Base-by-base conservation (phyloP, 2,113 vertebrate genomes). In the Pao palembangensis region DNA sequence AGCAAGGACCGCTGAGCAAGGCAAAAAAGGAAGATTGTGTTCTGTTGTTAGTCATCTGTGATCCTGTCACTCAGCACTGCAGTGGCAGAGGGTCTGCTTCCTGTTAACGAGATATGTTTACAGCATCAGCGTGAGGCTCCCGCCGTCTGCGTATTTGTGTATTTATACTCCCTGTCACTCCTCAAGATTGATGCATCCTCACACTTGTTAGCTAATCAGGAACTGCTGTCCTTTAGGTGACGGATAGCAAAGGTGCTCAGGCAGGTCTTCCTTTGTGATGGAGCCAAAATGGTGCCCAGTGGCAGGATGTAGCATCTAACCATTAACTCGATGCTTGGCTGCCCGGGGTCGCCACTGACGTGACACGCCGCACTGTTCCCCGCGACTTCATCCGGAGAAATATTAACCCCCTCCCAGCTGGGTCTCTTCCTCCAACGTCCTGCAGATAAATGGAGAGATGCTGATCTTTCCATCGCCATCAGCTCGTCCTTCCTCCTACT, bases 51-150 rank as follows among this genome's bases (percentile, higher is more conserved):
- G 78, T 86, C 82, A 82, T 80, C 76, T 46, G 67, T 67, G 79
- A 82, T 69, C 73, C 80, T 82, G 81, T 86, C 83, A 85, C 78
- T 87, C 86, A 87, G 62, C 55, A 69, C 71, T 65, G 71, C 54
- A 65, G 78, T 41, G 72, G 77, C 84, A 83, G 73, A 71, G 83
- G 81, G 81, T 87, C 71, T 23, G 67, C 83, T 89, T 89, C 88
- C 88, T 88, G 86, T 87, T 87, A 87, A 86, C 86, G 82, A 87
- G 88, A 78, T 73, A 67, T 85, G 81, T 84, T 83, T 85, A 89
- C 81, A 80, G 87, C 87, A 73, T 89, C 85, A 85, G 83, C 85
- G 76, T 62, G 80, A 71, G 71, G 66, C 78, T 78, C 82, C 81
- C 44, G 61, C 79, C 55, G 70, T 86, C 73, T 80, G 82, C 84